A percentile compares a stretch with the other conserved stretches of the same genome.
Evolutionary conservation across 2,797 vertebrate genomes (phyloP).

Genomic region (Peromyscus melanophrys): DNA sequence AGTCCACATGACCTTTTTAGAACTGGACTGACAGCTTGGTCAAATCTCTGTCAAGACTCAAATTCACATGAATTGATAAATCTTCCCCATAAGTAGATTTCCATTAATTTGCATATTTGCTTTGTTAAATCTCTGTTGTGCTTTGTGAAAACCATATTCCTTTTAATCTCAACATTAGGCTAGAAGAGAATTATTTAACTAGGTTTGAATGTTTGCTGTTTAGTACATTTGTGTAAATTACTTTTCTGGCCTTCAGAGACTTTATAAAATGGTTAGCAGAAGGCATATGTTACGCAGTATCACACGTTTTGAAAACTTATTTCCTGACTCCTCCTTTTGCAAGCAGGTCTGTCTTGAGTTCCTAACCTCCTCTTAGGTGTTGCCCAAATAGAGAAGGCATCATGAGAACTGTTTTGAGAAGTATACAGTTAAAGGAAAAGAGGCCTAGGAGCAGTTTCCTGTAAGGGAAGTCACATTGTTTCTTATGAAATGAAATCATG

Average conservation of each 20-base stretch:
- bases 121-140: background rate
- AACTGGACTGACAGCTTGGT: background rate
- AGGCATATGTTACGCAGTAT: rapidly evolving
- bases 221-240: background rate
- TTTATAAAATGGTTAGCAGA: background rate
- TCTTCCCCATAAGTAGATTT: background rate
- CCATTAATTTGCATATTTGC: background rate
- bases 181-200: background rate
- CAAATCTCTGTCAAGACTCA: background rate
- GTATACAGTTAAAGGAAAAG: background rate
- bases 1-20: background rate
- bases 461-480: slow-evolving; percentile 32
- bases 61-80: background rate
- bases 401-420: background rate
- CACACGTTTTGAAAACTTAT: background rate
- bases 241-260: background rate
- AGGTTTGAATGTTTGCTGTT: background rate
- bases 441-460: background rate
- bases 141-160: background rate
- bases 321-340: background rate
- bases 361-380: background rate
- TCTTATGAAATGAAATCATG: slow-evolving; percentile 42
- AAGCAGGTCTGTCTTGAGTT: background rate
- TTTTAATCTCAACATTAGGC: background rate
- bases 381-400: background rate